Conservation (phyloP, 2,797 vertebrate species). For the Chrysocyon brachyurus region DNA sequence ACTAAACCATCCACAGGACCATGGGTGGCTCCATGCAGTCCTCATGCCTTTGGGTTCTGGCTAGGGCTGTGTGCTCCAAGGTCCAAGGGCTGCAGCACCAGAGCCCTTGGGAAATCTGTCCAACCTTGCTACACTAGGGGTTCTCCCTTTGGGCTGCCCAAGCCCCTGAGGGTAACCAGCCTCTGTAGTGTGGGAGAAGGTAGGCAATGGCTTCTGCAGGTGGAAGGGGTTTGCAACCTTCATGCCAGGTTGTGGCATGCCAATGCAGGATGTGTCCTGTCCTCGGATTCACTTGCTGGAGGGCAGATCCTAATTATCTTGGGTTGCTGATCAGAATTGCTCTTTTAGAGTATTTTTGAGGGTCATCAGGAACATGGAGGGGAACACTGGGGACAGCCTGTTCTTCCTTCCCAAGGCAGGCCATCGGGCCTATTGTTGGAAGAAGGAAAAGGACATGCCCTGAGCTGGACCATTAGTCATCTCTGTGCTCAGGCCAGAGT, state of each 20-base stretch:
- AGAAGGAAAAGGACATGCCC: background rate
- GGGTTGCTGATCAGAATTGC: background rate
- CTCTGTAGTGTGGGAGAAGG: background rate
- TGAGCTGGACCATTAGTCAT: background rate
- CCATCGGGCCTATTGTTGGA: background rate
- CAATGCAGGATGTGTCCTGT: too few species aligned
- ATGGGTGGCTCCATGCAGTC: too few species aligned
- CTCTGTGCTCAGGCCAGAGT: background rate
- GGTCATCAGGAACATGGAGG: background rate
- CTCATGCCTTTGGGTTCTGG: background rate
- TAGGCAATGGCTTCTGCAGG: background rate
- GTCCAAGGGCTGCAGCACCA: background rate
- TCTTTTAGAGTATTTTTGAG: background rate
- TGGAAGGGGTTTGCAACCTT: background rate
- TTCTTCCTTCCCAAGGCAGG: background rate
- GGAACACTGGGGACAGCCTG: background rate
- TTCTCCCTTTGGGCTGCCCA: background rate
- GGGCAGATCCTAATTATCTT: slow-evolving; percentile 16
- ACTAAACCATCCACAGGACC: background rate
- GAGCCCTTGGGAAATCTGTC: background rate
- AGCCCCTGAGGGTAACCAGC: background rate
- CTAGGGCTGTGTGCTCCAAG: background rate
- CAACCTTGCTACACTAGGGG: background rate
- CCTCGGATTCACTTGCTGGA: background rate
- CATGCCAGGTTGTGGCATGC: background rate